Conservation (phyloP, 1,140 invertebrate species). For the Drosophila lini region DNA sequence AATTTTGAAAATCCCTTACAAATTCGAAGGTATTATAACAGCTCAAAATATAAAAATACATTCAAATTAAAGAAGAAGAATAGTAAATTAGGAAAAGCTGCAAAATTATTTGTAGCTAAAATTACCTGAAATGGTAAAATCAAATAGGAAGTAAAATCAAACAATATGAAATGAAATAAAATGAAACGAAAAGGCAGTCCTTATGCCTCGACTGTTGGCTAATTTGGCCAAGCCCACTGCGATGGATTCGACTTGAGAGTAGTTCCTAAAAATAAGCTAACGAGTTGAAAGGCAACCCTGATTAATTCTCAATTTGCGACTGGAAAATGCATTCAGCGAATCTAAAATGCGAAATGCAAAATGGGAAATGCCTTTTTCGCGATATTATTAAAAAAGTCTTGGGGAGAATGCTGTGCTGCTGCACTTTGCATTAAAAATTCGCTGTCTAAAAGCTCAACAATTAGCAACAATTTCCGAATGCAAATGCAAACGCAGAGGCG, state of each 20-base stretch:
- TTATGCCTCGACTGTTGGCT: too few relatives aligned
- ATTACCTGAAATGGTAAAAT: too few relatives aligned
- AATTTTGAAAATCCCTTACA: too few relatives aligned
- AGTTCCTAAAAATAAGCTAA: conserved; percentile 9
- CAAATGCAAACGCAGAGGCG: conserved; percentile 53
- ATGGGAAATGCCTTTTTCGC: conserved; percentile 46
- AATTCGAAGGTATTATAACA: too few relatives aligned
- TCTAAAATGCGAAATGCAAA: conserved; percentile 35
- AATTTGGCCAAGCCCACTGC: neutral
- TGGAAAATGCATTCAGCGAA: conserved; percentile 22
- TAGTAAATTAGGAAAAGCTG: too few relatives aligned
- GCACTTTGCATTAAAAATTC: conserved; percentile 80
- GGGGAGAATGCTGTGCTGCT: conserved; percentile 9
- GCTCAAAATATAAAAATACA: too few relatives aligned
- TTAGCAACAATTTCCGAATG: conserved; percentile 78
- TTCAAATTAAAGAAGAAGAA: too few relatives aligned
- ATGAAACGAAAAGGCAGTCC: too few relatives aligned
- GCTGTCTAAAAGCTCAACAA: conserved; percentile 80
- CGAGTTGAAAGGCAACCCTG: conserved; percentile 38
- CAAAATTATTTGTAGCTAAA: too few relatives aligned
- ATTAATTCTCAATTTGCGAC: conserved; percentile 37
- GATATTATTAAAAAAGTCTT: conserved; percentile 56
- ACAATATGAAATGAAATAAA: too few relatives aligned
- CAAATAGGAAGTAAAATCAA: too few relatives aligned
- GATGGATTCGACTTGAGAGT: neutral